These are phyloP conservation scores for Strigamia crassipes DNA, from an alignment of 2,888 invertebrate species.

Conservation along the genomic window DNA sequence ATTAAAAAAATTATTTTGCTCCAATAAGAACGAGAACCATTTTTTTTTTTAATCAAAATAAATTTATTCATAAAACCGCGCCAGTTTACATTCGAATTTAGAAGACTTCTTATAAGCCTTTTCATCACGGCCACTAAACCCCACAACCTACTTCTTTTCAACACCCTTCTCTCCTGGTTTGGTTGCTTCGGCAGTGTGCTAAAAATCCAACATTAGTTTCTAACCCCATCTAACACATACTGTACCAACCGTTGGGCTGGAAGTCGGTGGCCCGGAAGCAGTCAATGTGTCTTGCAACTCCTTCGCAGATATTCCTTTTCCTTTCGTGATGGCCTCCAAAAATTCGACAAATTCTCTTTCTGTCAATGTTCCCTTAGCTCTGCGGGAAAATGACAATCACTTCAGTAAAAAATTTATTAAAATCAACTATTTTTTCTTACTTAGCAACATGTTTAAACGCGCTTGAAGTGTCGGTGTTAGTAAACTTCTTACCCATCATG, in stretches of 20 bases:
- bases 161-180: slow-evolving; percentile 21
- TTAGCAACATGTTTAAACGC: slow-evolving; percentile 82
- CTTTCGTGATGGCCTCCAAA: background rate
- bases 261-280: background rate
- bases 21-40: background rate
- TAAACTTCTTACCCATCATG: slow-evolving; percentile 76
- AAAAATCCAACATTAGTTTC: background rate
- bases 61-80: background rate
- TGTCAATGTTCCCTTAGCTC: background rate
- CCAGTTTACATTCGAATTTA: slow-evolving; percentile 5
- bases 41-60: background rate
- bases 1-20: slow-evolving; percentile 17
- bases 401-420: background rate
- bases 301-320: slow-evolving; percentile 16
- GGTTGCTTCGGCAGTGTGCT: background rate
- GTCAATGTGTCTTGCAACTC: slow-evolving; percentile 10
- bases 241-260: slow-evolving; percentile 17
- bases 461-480: slow-evolving; percentile 87
- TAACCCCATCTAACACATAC: background rate
- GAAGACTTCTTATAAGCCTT: slow-evolving; percentile 5
- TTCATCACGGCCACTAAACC: background rate
- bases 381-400: background rate
- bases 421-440: slow-evolving; percentile 59
- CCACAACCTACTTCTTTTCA: slow-evolving; percentile 18
- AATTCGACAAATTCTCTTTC: slow-evolving; percentile 6